These are phyloP conservation scores for Stenodera caucasica DNA, from an alignment of 2,888 invertebrate genomes.

Conservation along the genomic window DNA sequence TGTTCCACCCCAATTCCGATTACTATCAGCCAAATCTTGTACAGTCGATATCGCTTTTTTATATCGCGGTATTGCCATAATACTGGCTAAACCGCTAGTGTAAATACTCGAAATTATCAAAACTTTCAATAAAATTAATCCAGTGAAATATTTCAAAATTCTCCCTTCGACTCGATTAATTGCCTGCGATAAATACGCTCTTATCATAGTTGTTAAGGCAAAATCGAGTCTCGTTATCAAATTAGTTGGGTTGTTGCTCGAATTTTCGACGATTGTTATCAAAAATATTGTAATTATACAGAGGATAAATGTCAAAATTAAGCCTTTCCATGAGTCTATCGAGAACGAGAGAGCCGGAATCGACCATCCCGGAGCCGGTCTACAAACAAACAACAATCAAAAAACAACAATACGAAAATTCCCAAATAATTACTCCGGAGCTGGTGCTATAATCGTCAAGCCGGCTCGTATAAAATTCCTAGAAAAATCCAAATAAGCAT, in stretches of 20 bases:
- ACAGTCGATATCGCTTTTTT: constrained; percentile 63
- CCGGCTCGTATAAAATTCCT: constrained; percentile 62
- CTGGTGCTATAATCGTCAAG: constrained; percentile 68
- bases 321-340: background rate
- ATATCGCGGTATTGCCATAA: constrained; percentile 67
- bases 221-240: background rate
- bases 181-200: background rate
- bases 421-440: constrained; percentile 56
- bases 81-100: constrained; percentile 67
- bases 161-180: constrained; percentile 17
- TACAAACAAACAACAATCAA: constrained; percentile 38
- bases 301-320: background rate
- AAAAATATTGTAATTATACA: background rate
- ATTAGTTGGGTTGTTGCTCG: background rate
- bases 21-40: constrained; percentile 59
- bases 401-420: background rate
- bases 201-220: background rate
- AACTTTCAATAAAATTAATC: constrained; percentile 60
- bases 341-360: constrained; percentile 66
- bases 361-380: constrained; percentile 63
- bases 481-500: constrained; percentile 63
- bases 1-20: constrained; percentile 64
- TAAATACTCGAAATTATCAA: constrained; percentile 66
- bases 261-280: background rate
- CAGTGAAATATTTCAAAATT: constrained; percentile 53